Base-by-base conservation (phyloP, 1,140 invertebrate species). In the Drosophila albomicans region DNA sequence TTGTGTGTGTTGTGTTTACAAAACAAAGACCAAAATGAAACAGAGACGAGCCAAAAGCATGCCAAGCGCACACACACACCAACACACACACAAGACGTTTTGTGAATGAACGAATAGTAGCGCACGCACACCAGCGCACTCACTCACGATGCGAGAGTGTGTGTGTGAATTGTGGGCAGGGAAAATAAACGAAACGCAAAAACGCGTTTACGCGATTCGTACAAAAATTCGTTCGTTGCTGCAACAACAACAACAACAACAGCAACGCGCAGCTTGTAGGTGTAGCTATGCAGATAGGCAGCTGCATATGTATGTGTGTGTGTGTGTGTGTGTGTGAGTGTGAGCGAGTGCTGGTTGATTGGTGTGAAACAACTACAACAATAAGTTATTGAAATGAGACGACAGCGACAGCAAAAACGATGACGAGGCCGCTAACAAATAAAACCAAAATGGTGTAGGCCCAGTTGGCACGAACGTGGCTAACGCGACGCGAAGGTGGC, bases 191-290 rank as follows among this genome's bases (percentile, higher is more conserved):
- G 88, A 91, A 78, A 88, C 81, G 84, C 81, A 81, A 89, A 81
- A 91, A 91, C 91, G 91, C 91, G 91, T 89, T 91, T 89, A 91
- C 90, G 90, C 87, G 91, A 92, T 92, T 92, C 91, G 91, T 92
- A 92, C 91, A 92, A 85, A 91, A 92, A 72, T 78, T 79, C 74
- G 56, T 79, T 78, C 74, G 61, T 63, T 28, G 67, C 46, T 25
- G 20, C 20, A 25, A 25, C 20, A 25, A 25, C 20, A 25, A 25
- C 20, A 25, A 25, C 20, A 25, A 7, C 16, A 20, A 2, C 16
- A 20, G 2, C 16, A 20, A 20, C 20, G 35, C 56, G 63, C 63
- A 56, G 63, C 63, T 73, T 81, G 82, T 86, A 85, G 82, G 82
- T 85, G 82, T 86, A 80, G 69, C 72, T 62, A 75, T 85, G 81